A percentile compares a stretch with the other conserved stretches of the same genome.
Evolutionary conservation across 2,113 vertebrate species (phyloP).

Genomic region (Poeciliopsis prolifica): DNA sequence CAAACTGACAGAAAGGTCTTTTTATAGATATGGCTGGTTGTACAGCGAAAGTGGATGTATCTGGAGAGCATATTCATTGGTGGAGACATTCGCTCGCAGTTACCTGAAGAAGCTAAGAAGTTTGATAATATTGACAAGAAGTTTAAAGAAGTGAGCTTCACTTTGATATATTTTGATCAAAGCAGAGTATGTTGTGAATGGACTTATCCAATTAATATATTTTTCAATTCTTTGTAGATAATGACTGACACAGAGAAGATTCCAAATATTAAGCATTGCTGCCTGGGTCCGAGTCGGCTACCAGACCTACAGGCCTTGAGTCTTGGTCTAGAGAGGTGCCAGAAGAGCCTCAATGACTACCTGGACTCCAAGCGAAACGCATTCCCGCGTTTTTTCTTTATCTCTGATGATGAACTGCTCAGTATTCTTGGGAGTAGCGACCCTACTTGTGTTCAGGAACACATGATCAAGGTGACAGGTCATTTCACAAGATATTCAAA

Average conservation of each 20-base stretch:
- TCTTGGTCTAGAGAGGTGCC: slow-evolving; percentile 88
- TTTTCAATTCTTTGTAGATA: slow-evolving; percentile 78
- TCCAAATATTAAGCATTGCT: slow-evolving; percentile 87
- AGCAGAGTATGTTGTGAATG: neutral
- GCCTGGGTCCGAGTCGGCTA: slow-evolving; percentile 86
- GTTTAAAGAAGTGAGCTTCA: slow-evolving; percentile 87
- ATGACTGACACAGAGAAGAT: slow-evolving; percentile 86
- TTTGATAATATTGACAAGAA: slow-evolving; percentile 88
- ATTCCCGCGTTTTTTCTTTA: slow-evolving; percentile 97
- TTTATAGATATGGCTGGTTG: slow-evolving; percentile 89
- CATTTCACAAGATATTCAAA: neutral
- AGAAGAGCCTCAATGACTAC: slow-evolving; percentile 96
- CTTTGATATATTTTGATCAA: neutral
- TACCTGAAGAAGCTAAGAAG: slow-evolving; percentile 92
- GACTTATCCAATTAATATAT: neutral
- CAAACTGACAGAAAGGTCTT: neutral
- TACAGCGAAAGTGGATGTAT: slow-evolving; percentile 98
- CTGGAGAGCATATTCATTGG: slow-evolving; percentile 94
- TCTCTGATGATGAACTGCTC: slow-evolving; percentile 96
- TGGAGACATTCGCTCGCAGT: slow-evolving; percentile 90
- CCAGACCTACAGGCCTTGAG: slow-evolving; percentile 85
- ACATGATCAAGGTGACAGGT: slow-evolving; percentile 89
- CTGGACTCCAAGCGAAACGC: slow-evolving; percentile 93
- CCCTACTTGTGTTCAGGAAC: slow-evolving; percentile 92
- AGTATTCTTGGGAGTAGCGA: slow-evolving; percentile 93